Base-by-base conservation (phyloP, 2,797 vertebrate genomes). In the Linurgus olivaceus region DNA sequence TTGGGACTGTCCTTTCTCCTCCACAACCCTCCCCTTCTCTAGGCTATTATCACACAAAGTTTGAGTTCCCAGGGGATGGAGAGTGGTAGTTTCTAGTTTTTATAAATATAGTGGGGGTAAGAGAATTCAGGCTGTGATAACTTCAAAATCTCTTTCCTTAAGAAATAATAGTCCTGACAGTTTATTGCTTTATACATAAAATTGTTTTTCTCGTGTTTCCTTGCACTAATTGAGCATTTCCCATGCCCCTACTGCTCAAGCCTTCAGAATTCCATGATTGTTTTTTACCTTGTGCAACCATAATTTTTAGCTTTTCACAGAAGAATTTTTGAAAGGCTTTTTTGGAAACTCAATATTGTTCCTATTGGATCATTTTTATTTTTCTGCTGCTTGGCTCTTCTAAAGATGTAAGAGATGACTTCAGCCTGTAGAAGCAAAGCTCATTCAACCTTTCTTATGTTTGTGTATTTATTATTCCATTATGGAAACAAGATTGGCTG, bases 101-200 rank as follows among this genome's bases (percentile, higher is more conserved):
- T 31, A 9, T 13, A 0, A 47, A 33, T 2, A 9, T 13, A 13
- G 3, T 8, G 35, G 17, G 26, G 2, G 1, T 17, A 24, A 37
- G 42, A 70, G 48, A 61, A 58, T 18, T 83, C 28, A 67, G 58
- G 33, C n/a, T 70, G 24, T 24, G 51, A 5, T 37, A 76, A 54
- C 10, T 67, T 55, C 11, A 10, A 0, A 13, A 48, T 70, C 6
- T 79, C 55, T 38, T 63, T 63, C 54, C 10, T 40, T 47, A 18
- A 47, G 15, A 20, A 19, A 7, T 5, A 57, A 40, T 21, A 75
- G 47, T 26, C 58, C 52, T 13, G 14, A 26, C 18, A 67, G 10
- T 7, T 78, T 29, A 38, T 13, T 35, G 25, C 24, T n/a, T 7
- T 20, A 10, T 55, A 8, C 47, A 38, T 42, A 29, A 61, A 37